Evolutionary conservation across 2,113 vertebrate species (phyloP), one percentile per base, ranked within the genome.

Genomic region (Rhinoderma darwinii): DNA sequence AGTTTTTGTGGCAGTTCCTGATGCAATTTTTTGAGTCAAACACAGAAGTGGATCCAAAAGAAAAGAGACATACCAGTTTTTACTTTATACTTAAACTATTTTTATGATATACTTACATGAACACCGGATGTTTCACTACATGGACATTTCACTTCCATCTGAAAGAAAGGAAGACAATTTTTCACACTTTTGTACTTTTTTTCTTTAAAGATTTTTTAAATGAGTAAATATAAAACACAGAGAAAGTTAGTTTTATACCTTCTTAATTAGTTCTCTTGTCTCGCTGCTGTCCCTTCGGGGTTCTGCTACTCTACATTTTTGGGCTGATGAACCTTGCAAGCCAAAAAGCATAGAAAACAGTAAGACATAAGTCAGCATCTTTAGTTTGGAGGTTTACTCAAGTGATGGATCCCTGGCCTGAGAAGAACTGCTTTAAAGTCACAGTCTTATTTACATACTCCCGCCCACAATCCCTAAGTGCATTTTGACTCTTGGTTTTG

Each of bases 281-380:
- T 3, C 11, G 15, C 11, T 12, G 5, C 20, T 59, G 5, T 25
- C 2, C 3, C 4, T 51, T 17, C 5, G 2, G 0, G 0, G 0
- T 20, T 25, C 20, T 32, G 10, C 2, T 50, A 7, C 12, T 30
- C 0, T 0, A 74, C 35, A 73, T 15, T 1, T 1, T 25, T 25
- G 7, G 15, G 0, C 10, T 25, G 18, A 9, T 35, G 30, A 14
- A 6, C 10, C 22, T 43, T 17, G 5, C 6, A 43, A n/a, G 18
- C 25, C 14, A 15, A 12, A 66, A 6, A 82, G 79, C 5, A 17
- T 5, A 59, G 7, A 41, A 44, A 59, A 20, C 15, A 44, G 22
- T 41, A 66, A 41, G 8, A 66, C 9, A 15, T 30, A 82, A 44
- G n/a, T 3, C 6, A 30, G 59, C 79, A 82, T 82, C 79, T 82